Base-by-base conservation (phyloP, 2,888 invertebrate genomes). In the Hirtodrosophila histrioides region DNA sequence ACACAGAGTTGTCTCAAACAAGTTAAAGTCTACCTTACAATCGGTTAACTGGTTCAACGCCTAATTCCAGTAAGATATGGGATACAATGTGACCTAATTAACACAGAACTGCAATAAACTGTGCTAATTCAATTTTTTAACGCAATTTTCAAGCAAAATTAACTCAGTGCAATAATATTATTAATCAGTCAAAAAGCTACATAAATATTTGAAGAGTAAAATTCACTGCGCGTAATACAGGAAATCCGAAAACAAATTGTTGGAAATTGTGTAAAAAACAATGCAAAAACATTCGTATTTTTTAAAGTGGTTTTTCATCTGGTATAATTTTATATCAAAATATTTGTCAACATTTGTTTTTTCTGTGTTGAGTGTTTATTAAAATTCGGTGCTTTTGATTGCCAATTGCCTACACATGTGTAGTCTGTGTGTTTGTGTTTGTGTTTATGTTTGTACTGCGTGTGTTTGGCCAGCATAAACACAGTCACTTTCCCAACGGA, bases 381-480 rank as follows among this genome's bases (percentile, higher is more conserved):
- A 58, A 35, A 51, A 49, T 41, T 54, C 50, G 29, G 3, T 49
- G 27, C 7, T 40, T n/a, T 53, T 53, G 48, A 48, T 53, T 44
- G 17, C 17, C 17, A 17, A 1, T 17, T 17, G 17, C 17, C 17
- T 17, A 17, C 17, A 17, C 17, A 17, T 17, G 17, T 17, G 17
- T 17, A 17, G 23, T 27, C 44, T 29, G 51, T 72, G 61, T 63
- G 45, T 58, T 50, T 48, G 41, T 39, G 35, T 41, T 31, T 79
- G 65, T 51, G 55, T 41, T 31, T 79, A 62, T 51, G 55, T 63
- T 50, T 54, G 49, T 41, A 60, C 36, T 37, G 45, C 24, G 43
- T 54, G 40, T 48, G 37, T 66, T 60, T 60, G 39, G 23, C 58
- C 62, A 73, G 67, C 67, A 73, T 37, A 81, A 69, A 56, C 39